These are phyloP conservation scores for Stichopus chloronotus DNA, from an alignment of 35 echinoderm and acorn worm species.

Conservation along the genomic window DNA sequence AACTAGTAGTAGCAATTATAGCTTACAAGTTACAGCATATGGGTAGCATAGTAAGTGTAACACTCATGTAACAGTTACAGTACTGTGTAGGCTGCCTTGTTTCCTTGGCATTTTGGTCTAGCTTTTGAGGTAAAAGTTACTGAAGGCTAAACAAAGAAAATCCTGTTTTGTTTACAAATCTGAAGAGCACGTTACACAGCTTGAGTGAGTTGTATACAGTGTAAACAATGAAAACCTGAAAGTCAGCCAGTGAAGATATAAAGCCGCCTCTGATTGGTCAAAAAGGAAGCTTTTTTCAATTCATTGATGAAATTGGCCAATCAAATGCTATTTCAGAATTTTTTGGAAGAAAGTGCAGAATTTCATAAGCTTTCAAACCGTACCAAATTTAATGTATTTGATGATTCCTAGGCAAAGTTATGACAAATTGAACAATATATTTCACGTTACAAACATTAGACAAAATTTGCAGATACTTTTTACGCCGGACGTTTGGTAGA, in stretches of 20 bases:
- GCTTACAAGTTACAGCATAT: not conserved
- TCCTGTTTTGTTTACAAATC: slow-evolving; percentile 29
- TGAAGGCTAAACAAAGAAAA: not conserved
- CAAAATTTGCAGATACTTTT: slow-evolving; percentile 25
- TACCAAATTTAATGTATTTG: slow-evolving; percentile 6
- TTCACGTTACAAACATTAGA: not conserved
- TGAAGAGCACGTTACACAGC: not conserved
- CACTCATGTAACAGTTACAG: slow-evolving; percentile 1
- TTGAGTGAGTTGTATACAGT: not conserved
- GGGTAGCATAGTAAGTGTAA: not conserved
- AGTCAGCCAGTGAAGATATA: not conserved
- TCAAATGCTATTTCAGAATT: slow-evolving; percentile 16
- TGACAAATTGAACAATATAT: not conserved
- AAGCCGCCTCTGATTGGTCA: not conserved
- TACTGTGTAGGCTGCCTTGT: not conserved
- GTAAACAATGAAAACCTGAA: slow-evolving; percentile 1
- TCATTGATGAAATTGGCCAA: slow-evolving; percentile 46
- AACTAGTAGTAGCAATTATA: not conserved
- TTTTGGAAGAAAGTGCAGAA: not conserved
- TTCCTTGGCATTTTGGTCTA: slow-evolving; percentile 39
- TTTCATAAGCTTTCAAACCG: slow-evolving; percentile 22
- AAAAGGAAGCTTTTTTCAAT: slow-evolving; percentile 9
- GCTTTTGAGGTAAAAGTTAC: not conserved
- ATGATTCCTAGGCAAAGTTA: slow-evolving; percentile 20
- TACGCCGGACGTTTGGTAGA: not conserved